Evolutionary conservation across 1,140 invertebrate genomes (phyloP), one percentile per base, ranked within the genome.

Genomic region (Micrasema minimum): DNA sequence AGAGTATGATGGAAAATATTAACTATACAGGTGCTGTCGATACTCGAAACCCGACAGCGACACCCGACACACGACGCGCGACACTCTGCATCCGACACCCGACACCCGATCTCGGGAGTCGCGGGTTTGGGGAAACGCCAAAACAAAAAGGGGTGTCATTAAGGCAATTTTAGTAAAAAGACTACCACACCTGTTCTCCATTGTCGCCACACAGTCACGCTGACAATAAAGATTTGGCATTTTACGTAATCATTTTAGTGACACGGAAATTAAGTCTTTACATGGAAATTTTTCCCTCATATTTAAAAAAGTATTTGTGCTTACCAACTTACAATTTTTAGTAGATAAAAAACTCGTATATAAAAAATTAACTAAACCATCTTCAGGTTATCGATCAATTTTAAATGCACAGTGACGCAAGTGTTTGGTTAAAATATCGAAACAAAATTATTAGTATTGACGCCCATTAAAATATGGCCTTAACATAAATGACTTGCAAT

Each of bases 151-250:
- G 55, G 55, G 18, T 20, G 55, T 16, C 35, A 22, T 43, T 59
- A 41, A 38, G 10, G 37, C 55, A 22, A 59, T 59, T 59, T 59
- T 59, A 59, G 38, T 59, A 38, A 38, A n/a, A 53, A 59, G 55
- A 38, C 35, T 41, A 59, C 31, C 31, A 31, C 55, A 41, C 55
- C 55, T 41, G 55, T 12, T 35, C 35, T 12, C 14, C 55, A 14
- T 31, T 31, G 12, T 12, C 9, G 14, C 50, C 1, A n/a, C 53
- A 37, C 12, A 14, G 53, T 41, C 31, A 20, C 14, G 23, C 16
- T 22, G 26, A 37, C 48, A 51, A 20, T 3, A 31, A 38, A 4
- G 35, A 18, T 4, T 11, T 38, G 55, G 38, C 55, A 59, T 12
- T 16, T 26, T 5, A 59, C 55, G 38, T 9, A 4, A 18, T 59